Evolutionary conservation across 2,888 invertebrate species (phyloP), one percentile per base, ranked within the genome.

Genomic region (Cerastis rubricosa): DNA sequence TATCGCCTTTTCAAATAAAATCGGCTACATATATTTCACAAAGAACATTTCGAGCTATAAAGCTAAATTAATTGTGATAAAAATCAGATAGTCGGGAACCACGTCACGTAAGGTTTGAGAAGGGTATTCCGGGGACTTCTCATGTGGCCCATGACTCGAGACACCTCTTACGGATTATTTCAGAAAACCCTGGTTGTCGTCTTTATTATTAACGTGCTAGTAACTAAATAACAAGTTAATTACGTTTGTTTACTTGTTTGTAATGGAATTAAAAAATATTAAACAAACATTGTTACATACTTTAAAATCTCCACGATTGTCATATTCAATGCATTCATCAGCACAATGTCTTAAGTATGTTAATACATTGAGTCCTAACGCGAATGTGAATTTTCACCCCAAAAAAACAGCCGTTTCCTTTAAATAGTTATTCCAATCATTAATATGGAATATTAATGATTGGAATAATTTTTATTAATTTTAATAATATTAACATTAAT

Each of bases 21-120:
- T 70, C 61, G 22, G 17, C 61, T 64, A 73, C 74, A 80, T 76
- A 76, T 69, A 86, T 83, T 74, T 71, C 54, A 49, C 74, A 68
- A 71, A 69, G 78, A 78, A 73, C 82, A 78, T 80, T 74, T 74
- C 63, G 54, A 67, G 74, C 67, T 76, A 63, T 81, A 80, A 84
- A 86, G 81, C 82, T 84, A 83, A 89, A 90, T 91, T 91, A 91
- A 90, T 91, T 90, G 89, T 85, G 87, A 89, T 87, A 90, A 89
- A 89, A 89, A 90, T 87, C 88, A 84, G 87, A 87, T 87, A 88
- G 85, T 90, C 82, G 71, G 86, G 80, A 90, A 85, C 81, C 90
- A 74, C 72, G 88, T 90, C 91, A 91, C 91, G 90, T 90, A 89
- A 80, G 83, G 89, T 79, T 84, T 91, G 91, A 91, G 84, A 85